Percentiles rank a stretch among this genome's conserved stretches.
phyloP scores from a whole-genome alignment of 1,140 invertebrate genomes.

The Cyclina sinensis region DNA sequence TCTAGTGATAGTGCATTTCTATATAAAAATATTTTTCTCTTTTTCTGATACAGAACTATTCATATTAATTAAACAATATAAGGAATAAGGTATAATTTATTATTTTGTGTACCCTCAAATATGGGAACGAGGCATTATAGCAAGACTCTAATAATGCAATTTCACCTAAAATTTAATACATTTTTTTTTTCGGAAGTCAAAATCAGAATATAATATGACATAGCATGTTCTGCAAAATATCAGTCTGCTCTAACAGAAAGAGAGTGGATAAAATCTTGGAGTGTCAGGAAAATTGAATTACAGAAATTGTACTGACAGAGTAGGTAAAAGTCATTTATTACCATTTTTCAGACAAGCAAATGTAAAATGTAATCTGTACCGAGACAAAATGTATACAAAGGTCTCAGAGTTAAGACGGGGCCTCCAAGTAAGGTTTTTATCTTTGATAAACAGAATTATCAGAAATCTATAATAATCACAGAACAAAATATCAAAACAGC shows the following conservation, averaged over 20 bases:
- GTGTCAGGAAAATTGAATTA: constrained; percentile 47
- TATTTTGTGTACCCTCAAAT: too few relatives aligned
- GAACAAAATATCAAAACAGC: constrained; percentile 23
- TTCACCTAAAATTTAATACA: too few relatives aligned
- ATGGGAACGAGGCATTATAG: too few relatives aligned
- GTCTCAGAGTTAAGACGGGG: background rate
- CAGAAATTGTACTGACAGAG: constrained; percentile 43
- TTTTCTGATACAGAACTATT: too few relatives aligned
- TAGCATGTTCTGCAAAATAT: background rate
- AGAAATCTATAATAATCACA: constrained; percentile 8
- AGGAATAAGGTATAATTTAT: too few relatives aligned
- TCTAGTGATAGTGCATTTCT: too few relatives aligned
- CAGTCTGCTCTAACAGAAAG: background rate
- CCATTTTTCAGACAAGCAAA: background rate
- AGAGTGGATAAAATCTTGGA: background rate
- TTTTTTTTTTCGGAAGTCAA: too few relatives aligned
- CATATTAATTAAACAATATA: too few relatives aligned
- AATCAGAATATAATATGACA: background rate
- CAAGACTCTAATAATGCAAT: too few relatives aligned
- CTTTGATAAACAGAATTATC: background rate
- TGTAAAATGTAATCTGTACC: constrained; percentile 31
- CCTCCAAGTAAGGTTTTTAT: constrained; percentile 14
- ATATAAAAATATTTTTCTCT: too few relatives aligned
- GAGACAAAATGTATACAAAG: constrained; percentile 33
- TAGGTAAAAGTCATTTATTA: constrained; percentile 47